phyloP scores from a whole-genome alignment of 1,140 invertebrate genomes.

The Druon quercuslanigerum region DNA sequence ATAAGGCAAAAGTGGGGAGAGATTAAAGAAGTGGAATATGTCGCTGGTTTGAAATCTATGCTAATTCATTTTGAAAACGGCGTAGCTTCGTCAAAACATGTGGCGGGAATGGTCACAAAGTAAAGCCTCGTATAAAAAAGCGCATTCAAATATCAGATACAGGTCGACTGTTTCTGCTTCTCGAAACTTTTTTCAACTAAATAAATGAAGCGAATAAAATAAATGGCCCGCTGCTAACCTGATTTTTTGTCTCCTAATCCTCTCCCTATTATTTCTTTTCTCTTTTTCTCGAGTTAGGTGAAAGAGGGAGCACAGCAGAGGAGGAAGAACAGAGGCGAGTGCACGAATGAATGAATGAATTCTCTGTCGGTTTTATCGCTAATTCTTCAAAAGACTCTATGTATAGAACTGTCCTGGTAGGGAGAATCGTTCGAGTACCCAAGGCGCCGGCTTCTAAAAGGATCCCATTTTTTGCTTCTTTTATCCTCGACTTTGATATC shows the following conservation, averaged over 20 bases:
- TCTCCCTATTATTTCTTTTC: not conserved
- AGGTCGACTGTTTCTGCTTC: slow-evolving; percentile 16
- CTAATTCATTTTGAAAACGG: slow-evolving; percentile 22
- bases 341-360: slow-evolving; percentile 67
- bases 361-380: slow-evolving; percentile 66
- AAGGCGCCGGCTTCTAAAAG: slow-evolving; percentile 35
- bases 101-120: slow-evolving; percentile 18
- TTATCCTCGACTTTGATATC: slow-evolving; percentile 24
- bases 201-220: slow-evolving; percentile 29
- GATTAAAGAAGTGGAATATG: slow-evolving; percentile 22
- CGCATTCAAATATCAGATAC: not conserved
- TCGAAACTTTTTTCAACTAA: slow-evolving; percentile 8
- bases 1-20: not conserved
- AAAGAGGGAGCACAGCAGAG: slow-evolving; percentile 22
- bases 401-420: slow-evolving; percentile 55
- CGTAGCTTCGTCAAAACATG: slow-evolving; percentile 24
- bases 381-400: slow-evolving; percentile 61
- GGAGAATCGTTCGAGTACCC: slow-evolving; percentile 44
- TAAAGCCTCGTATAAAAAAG: slow-evolving; percentile 6
- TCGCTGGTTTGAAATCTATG: slow-evolving; percentile 21
- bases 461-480: slow-evolving; percentile 32
- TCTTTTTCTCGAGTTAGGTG: slow-evolving; percentile 27
- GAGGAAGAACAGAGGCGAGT: slow-evolving; percentile 39
- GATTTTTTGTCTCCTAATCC: not conserved
- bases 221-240: slow-evolving; percentile 4